Percentiles rank a stretch among this genome's conserved stretches.
These are phyloP conservation scores for Oxyscelio sp. DNA, from an alignment of 2,888 invertebrate species.

Conservation along the genomic window DNA sequence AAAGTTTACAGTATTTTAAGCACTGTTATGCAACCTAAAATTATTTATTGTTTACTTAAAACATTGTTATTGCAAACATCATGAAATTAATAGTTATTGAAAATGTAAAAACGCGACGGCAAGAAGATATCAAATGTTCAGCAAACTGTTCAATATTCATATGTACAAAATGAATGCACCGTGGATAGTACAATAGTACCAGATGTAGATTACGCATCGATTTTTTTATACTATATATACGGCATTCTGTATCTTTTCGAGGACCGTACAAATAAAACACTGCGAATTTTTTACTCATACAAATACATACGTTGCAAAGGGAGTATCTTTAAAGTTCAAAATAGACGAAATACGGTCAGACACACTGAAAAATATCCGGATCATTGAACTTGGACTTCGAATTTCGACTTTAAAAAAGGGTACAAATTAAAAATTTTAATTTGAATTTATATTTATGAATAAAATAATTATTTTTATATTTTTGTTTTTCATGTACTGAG, in stretches of 20 bases:
- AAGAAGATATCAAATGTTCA: slow-evolving; percentile 1
- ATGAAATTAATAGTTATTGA: neutral
- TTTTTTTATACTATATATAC: slow-evolving; percentile 26
- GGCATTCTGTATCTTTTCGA: slow-evolving; percentile 13
- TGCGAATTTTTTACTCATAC: slow-evolving; percentile 66
- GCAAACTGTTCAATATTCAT: slow-evolving; percentile 20
- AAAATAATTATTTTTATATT: no score
- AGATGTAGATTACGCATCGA: slow-evolving; percentile 45
- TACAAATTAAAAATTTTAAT: no score
- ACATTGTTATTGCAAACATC: no score
- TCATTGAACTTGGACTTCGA: slow-evolving; percentile 78
- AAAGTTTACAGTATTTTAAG: no score
- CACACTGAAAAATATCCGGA: slow-evolving; percentile 77
- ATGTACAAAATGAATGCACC: slow-evolving; percentile 19
- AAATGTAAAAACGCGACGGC: neutral
- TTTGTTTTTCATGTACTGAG: no score
- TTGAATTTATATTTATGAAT: no score
- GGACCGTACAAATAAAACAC: slow-evolving; percentile 57
- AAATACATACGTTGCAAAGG: slow-evolving; percentile 30
- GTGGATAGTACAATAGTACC: slow-evolving; percentile 14
- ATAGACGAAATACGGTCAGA: slow-evolving; percentile 70
- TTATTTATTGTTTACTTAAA: no score
- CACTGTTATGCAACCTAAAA: no score
- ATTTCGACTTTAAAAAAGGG: no score
- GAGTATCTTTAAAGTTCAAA: slow-evolving; percentile 68